phyloP scores from a whole-genome alignment of 2,797 vertebrate species.

The Acipenser ruthenus region DNA sequence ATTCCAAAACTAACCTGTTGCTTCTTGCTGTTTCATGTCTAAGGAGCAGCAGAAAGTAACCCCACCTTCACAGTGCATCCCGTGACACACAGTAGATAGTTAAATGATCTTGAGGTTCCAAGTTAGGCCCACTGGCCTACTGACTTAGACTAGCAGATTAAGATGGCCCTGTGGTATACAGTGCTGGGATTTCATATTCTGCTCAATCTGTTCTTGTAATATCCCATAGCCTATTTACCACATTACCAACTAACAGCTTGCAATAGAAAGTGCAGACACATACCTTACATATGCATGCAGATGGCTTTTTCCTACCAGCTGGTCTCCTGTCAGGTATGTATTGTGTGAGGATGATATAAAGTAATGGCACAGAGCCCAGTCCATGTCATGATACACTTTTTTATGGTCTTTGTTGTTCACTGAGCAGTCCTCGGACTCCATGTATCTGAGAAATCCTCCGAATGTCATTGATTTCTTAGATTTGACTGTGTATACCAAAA shows the following conservation, averaged over 20 bases:
- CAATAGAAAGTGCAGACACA: not conserved
- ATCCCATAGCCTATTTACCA: no score
- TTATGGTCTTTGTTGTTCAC: conserved; percentile 54
- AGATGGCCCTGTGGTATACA: no score
- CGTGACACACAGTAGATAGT: no score
- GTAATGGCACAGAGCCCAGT: conserved; percentile 64
- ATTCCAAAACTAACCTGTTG: no score
- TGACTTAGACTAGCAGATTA: no score
- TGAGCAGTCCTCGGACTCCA: conserved; percentile 63
- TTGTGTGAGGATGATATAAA: conserved; percentile 85
- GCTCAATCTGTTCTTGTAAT: no score
- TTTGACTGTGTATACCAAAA: conserved; percentile 49
- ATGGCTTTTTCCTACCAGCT: conserved; percentile 70
- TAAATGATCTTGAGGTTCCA: no score
- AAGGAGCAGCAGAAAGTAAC: no score
- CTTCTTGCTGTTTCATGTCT: no score
- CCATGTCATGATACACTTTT: conserved; percentile 73
- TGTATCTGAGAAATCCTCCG: conserved; percentile 72
- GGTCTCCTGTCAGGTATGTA: conserved; percentile 74
- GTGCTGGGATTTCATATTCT: no score
- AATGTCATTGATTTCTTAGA: conserved; percentile 57
- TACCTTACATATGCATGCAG: conserved; percentile 73
- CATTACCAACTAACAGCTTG: not conserved
- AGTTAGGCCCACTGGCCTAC: no score
- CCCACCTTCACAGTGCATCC: no score